These are phyloP conservation scores for Morone chrysops DNA, from an alignment of 2,113 vertebrate genomes.

Conservation along the genomic window DNA sequence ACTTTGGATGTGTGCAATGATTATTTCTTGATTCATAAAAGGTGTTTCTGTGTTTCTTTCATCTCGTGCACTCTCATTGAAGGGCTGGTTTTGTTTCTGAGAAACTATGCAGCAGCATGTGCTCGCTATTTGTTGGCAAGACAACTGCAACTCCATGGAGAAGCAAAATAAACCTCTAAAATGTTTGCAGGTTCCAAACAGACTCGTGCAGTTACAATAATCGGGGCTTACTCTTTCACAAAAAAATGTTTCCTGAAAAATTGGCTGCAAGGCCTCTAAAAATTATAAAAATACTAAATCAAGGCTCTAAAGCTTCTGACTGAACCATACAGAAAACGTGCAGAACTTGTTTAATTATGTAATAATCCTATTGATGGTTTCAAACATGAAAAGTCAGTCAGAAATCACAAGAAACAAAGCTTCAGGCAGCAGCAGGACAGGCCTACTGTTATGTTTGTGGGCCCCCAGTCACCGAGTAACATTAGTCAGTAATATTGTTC, in stretches of 20 bases:
- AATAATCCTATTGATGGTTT: not conserved
- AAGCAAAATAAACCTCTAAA: conserved; percentile 2
- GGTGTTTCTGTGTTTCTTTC: conserved; percentile 57
- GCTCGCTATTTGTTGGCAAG: conserved; percentile 9
- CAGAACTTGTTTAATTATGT: not conserved
- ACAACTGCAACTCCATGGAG: not conserved
- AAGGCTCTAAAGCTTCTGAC: not conserved
- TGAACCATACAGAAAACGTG: not conserved
- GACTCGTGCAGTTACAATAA: conserved; percentile 8
- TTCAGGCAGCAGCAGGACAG: not conserved
- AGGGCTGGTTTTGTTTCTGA: not conserved
- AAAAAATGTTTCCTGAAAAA: not conserved
- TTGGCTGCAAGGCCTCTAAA: not conserved
- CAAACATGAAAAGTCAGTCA: not conserved
- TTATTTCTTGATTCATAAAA: conserved; percentile 62
- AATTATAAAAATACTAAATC: not conserved
- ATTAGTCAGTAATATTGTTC: too few relatives aligned
- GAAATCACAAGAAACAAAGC: not conserved
- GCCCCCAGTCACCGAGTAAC: too few relatives aligned
- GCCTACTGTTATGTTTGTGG: too few relatives aligned
- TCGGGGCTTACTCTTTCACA: not conserved
- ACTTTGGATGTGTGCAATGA: conserved; percentile 16
- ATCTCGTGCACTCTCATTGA: conserved; percentile 26
- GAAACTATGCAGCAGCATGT: conserved; percentile 2
- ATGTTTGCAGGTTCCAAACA: conserved; percentile 9